phyloP scores from a whole-genome alignment of 2,888 invertebrate genomes.

The Amblyteles armatorius region DNA sequence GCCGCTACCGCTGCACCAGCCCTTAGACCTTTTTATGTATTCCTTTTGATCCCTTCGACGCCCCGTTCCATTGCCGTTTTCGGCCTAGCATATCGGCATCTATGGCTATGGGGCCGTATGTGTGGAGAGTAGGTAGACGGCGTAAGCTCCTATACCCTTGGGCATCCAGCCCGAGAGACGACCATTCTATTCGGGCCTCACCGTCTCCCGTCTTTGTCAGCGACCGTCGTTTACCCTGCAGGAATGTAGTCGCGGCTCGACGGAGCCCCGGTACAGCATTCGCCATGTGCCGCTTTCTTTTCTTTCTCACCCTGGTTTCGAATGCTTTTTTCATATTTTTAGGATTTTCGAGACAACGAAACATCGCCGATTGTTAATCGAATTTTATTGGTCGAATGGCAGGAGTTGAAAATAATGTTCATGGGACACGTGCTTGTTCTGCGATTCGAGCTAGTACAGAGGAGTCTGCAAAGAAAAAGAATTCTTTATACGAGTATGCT shows the following conservation, averaged over 20 bases:
- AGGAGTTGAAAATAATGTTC: background rate
- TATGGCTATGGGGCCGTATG: background rate
- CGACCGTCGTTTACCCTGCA: slow-evolving; percentile 62
- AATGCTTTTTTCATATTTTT: background rate
- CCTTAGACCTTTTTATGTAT: slow-evolving; percentile 46
- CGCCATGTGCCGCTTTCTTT: background rate
- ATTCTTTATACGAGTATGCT: background rate
- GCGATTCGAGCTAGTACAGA: background rate
- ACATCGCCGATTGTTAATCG: background rate
- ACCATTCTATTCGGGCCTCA: slow-evolving; percentile 62
- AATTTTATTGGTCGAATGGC: background rate
- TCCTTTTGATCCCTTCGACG: slow-evolving; percentile 59
- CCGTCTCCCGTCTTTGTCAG: slow-evolving; percentile 56
- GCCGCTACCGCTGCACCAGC: slow-evolving; percentile 47
- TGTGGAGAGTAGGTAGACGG: slow-evolving; percentile 14
- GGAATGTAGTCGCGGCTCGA: slow-evolving; percentile 40
- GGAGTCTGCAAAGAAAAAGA: background rate
- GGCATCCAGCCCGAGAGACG: slow-evolving; percentile 55
- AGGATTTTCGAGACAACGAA: background rate
- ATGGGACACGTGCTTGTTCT: background rate
- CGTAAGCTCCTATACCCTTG: slow-evolving; percentile 48
- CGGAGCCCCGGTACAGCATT: slow-evolving; percentile 20
- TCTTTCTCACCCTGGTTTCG: background rate
- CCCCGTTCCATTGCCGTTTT: slow-evolving; percentile 51
- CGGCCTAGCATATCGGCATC: slow-evolving; percentile 18